Evolutionary conservation across 2,113 vertebrate genomes (phyloP), one percentile per base, ranked within the genome.

Genomic region (Pipa parva): DNA sequence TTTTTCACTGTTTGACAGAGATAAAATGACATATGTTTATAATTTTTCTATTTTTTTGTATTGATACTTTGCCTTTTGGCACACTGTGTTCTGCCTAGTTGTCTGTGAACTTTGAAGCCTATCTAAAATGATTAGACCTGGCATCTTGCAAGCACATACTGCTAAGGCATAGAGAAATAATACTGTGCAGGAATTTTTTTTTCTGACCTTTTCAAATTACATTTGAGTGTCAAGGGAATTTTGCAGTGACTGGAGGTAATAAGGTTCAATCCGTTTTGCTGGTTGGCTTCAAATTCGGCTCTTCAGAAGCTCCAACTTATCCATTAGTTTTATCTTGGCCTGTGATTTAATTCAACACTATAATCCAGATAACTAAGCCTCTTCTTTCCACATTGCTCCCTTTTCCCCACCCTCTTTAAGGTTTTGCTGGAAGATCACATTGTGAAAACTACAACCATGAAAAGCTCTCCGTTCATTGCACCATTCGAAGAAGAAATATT

Each of bases 191-290:
- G 79, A 81, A 82, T 81, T 84, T 83, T 83, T n/a, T n/a, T 83
- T 80, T 72, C 81, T 86, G 84, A 89, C 84, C 85, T 88, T 89
- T 89, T 87, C 84, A 89, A 89, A 89, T 89, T 89, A 80, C 86
- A 87, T 88, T 80, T 80, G 79, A 82, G 81, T 84, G 77, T 87
- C 85, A 85, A 31, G 87, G 84, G 88, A 88, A 86, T 88, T 89
- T 87, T 81, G 84, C 81, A 84, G 81, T 82, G 81, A 87, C 83
- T 85, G 73, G 80, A 87, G 80, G 84, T 87, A 91, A 89, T 87
- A 86, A 88, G 83, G 82, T 88, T 88, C 85, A 88, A 88, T 88
- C 84, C 63, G 63, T 86, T 86, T 86, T 90, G 83, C 80, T 62
- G 65, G 77, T 82, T 85, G 82, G 72, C 84, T 84, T 86, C 81